A percentile compares a stretch with the other conserved stretches of the same genome.
Conservation (phyloP, 2,797 vertebrate species). For the Ciconia nigra region DNA sequence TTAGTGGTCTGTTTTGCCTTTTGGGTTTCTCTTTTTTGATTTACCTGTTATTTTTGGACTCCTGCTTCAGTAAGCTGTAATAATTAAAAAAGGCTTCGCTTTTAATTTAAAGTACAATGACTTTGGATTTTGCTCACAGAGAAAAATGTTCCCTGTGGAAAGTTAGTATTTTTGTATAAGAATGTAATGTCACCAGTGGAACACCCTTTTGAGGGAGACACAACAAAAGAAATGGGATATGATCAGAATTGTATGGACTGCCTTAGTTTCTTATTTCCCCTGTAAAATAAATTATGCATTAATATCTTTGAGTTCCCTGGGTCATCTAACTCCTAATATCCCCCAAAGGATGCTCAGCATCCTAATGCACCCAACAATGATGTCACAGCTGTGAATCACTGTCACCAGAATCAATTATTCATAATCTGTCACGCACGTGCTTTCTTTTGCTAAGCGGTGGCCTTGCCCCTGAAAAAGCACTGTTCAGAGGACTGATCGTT, state of each 20-base stretch:
- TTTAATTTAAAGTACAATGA: not conserved
- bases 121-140: not conserved
- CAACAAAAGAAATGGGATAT: not conserved
- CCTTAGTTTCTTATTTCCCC: not conserved
- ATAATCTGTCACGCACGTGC: not conserved
- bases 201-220: not conserved
- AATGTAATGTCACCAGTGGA: not conserved
- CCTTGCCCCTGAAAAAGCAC: not conserved
- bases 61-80: not conserved
- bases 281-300: not conserved
- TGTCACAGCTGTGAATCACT: not conserved
- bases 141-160: not conserved
- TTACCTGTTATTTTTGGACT: conserved; percentile 12
- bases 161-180: not conserved
- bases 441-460: not conserved
- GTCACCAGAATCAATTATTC: not conserved
- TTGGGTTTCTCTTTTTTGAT: not conserved
- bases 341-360: not conserved
- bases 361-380: not conserved
- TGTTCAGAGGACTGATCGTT: accelerated
- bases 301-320: not conserved
- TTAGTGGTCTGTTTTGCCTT: not conserved
- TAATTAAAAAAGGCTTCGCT: not conserved
- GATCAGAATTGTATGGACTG: not conserved
- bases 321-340: not conserved